Evolutionary conservation across 2,888 invertebrate genomes (phyloP).

Genomic region (Lamellibrachia satsuma): DNA sequence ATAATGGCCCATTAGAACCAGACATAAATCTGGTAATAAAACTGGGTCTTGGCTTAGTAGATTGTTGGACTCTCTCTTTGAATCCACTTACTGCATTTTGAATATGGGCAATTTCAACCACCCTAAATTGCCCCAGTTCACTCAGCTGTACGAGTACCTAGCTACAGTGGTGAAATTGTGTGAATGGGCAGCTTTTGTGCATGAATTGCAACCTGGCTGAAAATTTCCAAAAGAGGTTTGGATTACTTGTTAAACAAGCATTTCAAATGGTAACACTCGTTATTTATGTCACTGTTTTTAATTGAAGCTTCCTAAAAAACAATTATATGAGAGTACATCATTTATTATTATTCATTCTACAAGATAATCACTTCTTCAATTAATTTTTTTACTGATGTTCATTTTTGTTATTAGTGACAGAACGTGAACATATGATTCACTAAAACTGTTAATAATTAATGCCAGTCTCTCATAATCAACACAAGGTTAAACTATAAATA

Average conservation of each 20-base stretch:
- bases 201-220: neutral
- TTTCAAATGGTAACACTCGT: too few relatives aligned
- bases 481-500: neutral
- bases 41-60: neutral
- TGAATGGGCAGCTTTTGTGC: too few relatives aligned
- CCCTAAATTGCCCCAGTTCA: too few relatives aligned
- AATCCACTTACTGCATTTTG: too few relatives aligned
- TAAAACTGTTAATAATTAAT: neutral
- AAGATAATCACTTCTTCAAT: neutral
- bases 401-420: neutral
- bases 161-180: too few relatives aligned
- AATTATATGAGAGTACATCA: neutral
- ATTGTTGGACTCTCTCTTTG: too few relatives aligned
- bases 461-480: neutral
- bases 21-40: neutral
- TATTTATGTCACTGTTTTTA: too few relatives aligned
- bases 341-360: neutral
- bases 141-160: too few relatives aligned
- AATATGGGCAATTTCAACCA: too few relatives aligned
- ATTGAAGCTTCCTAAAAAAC: neutral
- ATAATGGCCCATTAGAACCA: neutral
- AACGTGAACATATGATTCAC: neutral
- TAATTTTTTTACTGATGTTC: neutral
- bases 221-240: neutral
- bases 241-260: too few relatives aligned